Evolutionary conservation across 2,113 vertebrate species (phyloP).

Genomic region (Siniperca chuatsi): DNA sequence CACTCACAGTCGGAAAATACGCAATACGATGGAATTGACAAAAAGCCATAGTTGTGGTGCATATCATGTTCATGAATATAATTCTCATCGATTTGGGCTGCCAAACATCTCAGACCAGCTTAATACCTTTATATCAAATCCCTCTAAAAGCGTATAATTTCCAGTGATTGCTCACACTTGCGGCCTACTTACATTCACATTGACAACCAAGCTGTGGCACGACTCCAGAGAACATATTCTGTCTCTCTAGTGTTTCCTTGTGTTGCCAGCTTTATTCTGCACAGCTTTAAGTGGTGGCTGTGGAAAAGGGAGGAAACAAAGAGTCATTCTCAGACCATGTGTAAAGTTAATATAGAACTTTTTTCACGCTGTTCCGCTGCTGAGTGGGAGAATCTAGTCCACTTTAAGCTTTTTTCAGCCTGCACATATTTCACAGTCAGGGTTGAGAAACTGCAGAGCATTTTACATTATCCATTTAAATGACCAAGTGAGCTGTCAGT

Average conservation of each 20-base stretch:
- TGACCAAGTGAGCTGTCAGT: slow-evolving; percentile 35
- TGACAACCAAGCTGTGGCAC: slow-evolving; percentile 71
- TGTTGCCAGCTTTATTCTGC: slow-evolving; percentile 82
- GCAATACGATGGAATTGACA: slow-evolving; percentile 71
- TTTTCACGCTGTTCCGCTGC: slow-evolving; percentile 56
- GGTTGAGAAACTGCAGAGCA: slow-evolving; percentile 62
- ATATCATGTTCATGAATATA: slow-evolving; percentile 79
- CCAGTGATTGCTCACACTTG: slow-evolving; percentile 85
- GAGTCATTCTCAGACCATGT: slow-evolving; percentile 79
- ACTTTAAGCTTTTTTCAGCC: slow-evolving; percentile 42
- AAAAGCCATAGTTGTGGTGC: slow-evolving; percentile 74
- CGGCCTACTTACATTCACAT: slow-evolving; percentile 79
- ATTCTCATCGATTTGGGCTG: slow-evolving; percentile 77
- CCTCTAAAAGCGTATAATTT: slow-evolving; percentile 85
- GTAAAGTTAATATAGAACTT: slow-evolving; percentile 64
- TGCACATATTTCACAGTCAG: slow-evolving; percentile 43
- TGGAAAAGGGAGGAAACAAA: slow-evolving; percentile 78
- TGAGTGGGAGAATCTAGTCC: slow-evolving; percentile 51
- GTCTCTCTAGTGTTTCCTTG: slow-evolving; percentile 72
- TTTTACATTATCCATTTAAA: slow-evolving; percentile 64
- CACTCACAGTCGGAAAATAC: slow-evolving; percentile 80
- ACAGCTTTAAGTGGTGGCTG: slow-evolving; percentile 76
- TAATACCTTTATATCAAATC: slow-evolving; percentile 86
- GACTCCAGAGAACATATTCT: slow-evolving; percentile 77
- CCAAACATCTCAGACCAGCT: slow-evolving; percentile 80